A percentile compares a stretch with the other conserved stretches of the same genome.
phyloP scores from a whole-genome alignment of 2,113 vertebrate genomes.

The Varanus komodoensis region DNA sequence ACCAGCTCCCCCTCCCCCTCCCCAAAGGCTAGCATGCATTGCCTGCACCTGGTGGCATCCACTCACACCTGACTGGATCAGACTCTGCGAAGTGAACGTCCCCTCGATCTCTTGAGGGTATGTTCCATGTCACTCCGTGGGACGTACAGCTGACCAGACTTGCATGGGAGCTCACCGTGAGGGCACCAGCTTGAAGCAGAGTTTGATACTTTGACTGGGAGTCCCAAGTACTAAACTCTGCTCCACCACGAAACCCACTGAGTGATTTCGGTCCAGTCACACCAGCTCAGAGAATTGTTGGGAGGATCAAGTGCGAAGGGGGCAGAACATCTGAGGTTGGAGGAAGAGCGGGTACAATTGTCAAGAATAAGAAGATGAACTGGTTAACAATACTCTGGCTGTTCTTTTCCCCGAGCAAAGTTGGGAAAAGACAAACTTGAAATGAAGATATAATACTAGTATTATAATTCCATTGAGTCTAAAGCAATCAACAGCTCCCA shows the following conservation, averaged over 20 bases:
- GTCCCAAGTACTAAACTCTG: neutral
- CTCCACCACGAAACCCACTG: neutral
- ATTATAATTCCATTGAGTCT: neutral
- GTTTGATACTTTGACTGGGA: neutral
- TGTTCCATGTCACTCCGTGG: too few species aligned
- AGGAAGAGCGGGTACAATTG: neutral
- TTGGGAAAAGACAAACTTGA: neutral
- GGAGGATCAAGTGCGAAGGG: neutral
- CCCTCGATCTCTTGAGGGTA: neutral
- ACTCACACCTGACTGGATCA: neutral
- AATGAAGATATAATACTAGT: neutral
- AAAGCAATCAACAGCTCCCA: neutral
- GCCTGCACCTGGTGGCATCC: neutral
- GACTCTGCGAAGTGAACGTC: neutral
- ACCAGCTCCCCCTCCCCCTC: neutral
- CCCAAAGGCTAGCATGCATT: neutral
- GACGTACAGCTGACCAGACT: neutral
- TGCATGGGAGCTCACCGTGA: neutral
- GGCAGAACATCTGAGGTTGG: too few species aligned
- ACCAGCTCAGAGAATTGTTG: neutral
- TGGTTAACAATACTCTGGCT: neutral
- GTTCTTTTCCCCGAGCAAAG: neutral
- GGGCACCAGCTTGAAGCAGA: neutral
- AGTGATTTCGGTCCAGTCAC: neutral
- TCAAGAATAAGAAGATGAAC: neutral